Evolutionary conservation across 1,140 invertebrate species (phyloP), one percentile per base, ranked within the genome.

Genomic region (Drosophila repleta): DNA sequence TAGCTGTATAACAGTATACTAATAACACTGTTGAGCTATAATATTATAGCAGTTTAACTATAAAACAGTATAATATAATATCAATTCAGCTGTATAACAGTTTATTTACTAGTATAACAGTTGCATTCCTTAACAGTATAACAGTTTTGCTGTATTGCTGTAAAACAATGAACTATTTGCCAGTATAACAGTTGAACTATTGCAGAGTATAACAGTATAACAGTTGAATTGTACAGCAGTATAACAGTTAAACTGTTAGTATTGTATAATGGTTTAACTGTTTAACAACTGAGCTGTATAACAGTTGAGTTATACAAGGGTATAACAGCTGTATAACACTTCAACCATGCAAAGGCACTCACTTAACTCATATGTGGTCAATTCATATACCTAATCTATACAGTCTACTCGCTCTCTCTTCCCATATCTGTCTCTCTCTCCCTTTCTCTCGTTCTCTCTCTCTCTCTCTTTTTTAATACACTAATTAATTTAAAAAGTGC

Each of bases 401-500:
- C 24, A 46, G 39, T 46, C 13, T 43, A 5, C 10, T 11, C 37
- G 46, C 56, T 64, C 10, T 35, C 24, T 56, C 20, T 56, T 52
- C 18, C 17, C 17, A 7, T 1, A 15, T 55, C 26, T 65, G 20
- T 45, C 56, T 62, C 35, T 64, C 21, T 56, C 37, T 71, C 10
- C 26, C 21, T 58, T 18, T 55, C 37, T 26, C 15, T 49, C 17
- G 43, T n/a, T 63, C 24, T 53, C 8, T 41, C 20, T 43, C 32
- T 13, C 11, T 8, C 24, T 62, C 18, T 51, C 37, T 68, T 49
- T 66, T 15, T 29, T 61, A 52, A 49, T 35, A 41, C 56, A 4
- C 56, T 45, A 45, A 21, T 58, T 55, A 51, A 20, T 51, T 15
- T 35, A 52, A 60, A 18, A 80, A 91, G 90, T 84, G 75, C 68